Evolutionary conservation across 23 tunicate genomes (phyloP), one percentile per base, ranked within the genome.

Genomic region (Halocynthia roretzi): DNA sequence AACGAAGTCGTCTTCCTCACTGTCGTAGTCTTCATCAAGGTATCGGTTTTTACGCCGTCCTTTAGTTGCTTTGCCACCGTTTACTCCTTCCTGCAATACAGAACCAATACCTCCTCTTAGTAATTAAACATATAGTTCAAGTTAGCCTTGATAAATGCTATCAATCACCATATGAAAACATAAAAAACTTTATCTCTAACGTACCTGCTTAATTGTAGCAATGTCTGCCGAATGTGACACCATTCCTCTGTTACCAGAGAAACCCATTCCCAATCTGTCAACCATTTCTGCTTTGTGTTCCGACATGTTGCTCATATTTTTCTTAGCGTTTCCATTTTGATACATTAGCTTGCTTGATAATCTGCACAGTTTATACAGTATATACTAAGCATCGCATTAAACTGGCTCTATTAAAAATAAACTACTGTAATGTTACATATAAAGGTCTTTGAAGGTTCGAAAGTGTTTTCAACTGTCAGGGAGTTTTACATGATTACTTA

Each of bases 191-290:
- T 1, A 44, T 0, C 17, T n/a, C 0, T 40, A 12, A 20, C 72
- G 19, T 20, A 89, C 96, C 81, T 89, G 96, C 69, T 89, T 82
- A 76, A 89, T 89, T 40, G 89, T 84, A 57, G 84, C 81, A 85
- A 89, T 89, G 15, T 83, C 75, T 7, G 96, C 96, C 12, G 71
- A 73, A 54, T 89, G 96, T 5, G 94, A 82, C 17, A 87, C 70
- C 31, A 61, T 76, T 12, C 77, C 51, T 8, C 76, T 73, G 31
- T 60, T 50, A n/a, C 75, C 71, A 7, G 76, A 11, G 40, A 52
- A 61, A 22, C 84, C 98, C 98, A 93, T 93, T 54, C 98, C 98
- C 56, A 93, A 79, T 61, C 98, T 51, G 8, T 80, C 93, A 9
- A 87, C 61, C 53, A 86, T 70, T 48, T 82, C 91, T 56, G 71